phyloP scores from a whole-genome alignment of 2,888 invertebrate species.

The Watsonalla binaria region DNA sequence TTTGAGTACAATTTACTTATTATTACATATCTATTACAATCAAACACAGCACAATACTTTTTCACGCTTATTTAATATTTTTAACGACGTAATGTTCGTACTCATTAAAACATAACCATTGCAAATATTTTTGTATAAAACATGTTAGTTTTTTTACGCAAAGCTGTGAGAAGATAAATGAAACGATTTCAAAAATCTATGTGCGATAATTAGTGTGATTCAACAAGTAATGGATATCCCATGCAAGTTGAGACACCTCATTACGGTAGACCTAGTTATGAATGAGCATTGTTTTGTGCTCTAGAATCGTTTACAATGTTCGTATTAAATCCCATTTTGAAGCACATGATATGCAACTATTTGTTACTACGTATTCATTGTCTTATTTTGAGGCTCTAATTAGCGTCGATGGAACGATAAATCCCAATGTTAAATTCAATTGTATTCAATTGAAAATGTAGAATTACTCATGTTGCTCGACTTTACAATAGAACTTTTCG shows the following conservation, averaged over 20 bases:
- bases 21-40: not conserved
- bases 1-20: not conserved
- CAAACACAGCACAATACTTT: not conserved
- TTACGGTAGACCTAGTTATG: slow-evolving; percentile 26
- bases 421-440: slow-evolving; percentile 11
- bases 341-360: slow-evolving; percentile 24
- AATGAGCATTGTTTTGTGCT: slow-evolving; percentile 33
- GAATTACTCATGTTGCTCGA: not conserved
- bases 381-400: slow-evolving; percentile 35
- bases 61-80: too few species aligned
- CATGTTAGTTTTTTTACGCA: slow-evolving; percentile 7
- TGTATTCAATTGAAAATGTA: slow-evolving; percentile 19
- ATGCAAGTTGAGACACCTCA: slow-evolving; percentile 24
- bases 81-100: not conserved
- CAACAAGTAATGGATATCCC: slow-evolving; percentile 8
- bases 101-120: not conserved
- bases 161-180: slow-evolving; percentile 21
- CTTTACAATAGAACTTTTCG: too few species aligned
- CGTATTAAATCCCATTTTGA: slow-evolving; percentile 13
- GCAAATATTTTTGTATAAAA: slow-evolving; percentile 1
- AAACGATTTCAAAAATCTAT: slow-evolving; percentile 11
- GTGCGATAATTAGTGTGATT: slow-evolving; percentile 9
- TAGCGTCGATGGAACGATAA: slow-evolving; percentile 32
- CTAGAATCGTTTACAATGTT: slow-evolving; percentile 25
- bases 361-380: slow-evolving; percentile 32